Evolutionary conservation across 2,888 invertebrate species (phyloP), one percentile per base, ranked within the genome.

Genomic region (Oscheius myriophilus): DNA sequence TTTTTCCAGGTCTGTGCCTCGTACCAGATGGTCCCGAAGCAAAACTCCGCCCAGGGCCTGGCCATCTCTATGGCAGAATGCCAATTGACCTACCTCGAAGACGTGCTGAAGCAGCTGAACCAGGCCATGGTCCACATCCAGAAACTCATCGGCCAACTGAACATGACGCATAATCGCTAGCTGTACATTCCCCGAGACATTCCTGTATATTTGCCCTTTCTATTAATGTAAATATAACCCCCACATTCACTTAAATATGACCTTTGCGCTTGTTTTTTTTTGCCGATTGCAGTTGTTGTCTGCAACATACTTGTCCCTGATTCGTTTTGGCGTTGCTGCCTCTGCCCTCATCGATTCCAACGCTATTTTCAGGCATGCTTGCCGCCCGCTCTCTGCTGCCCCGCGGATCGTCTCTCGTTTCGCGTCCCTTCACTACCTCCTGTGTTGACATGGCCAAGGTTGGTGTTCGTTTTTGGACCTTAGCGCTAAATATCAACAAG

Each of bases 1-100:
- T 49, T 6, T 49, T 49, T 53, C 21, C 23, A 75, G 76, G 78
- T 83, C 9, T 83, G 82, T 66, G 83, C 83, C 14, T 79, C 81
- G 25, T 82, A 82, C 53, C 82, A 82, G 65, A 80, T 82, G 67
- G 72, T 77, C 41, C 71, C 77, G 23, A 78, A 76, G 53, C 69
- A 71, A 39, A 74, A 69, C 2, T 65, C 77, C 21, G 67, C 74
- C 3, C 80, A 81, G 66, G 78, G 79, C 55, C 62, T 79, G 16
- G 65, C 78, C 33, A 78, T 83, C 16, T 82, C 71, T 51, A 78
- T 81, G 75, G 81, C 82, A 11, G 83, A 83, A 71, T 75, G 81
- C 39, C 77, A 76, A 54, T 67, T 83, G 25, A 75, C 79, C 0
- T 71, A 78, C 41, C 63, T 83, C 16, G 79, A 77, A 26, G 82